A percentile compares a stretch with the other conserved stretches of the same genome.
phyloP scores from a whole-genome alignment of 2,113 vertebrate genomes.

The Chitala chitala region DNA sequence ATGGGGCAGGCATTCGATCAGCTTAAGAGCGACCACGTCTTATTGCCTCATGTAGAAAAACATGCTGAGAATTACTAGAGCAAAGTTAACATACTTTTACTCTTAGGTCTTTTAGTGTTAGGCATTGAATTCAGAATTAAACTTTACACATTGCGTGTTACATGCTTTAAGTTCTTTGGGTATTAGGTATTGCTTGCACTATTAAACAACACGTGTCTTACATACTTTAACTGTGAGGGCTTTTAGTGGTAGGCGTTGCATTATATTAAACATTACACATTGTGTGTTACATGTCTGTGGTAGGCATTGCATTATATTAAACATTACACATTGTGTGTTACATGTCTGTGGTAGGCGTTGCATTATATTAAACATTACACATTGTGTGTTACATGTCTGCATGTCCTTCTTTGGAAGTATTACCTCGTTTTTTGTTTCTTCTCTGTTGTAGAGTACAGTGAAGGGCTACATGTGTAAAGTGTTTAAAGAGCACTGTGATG shows the following conservation, averaged over 20 bases:
- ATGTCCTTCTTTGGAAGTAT: slow-evolving; percentile 3
- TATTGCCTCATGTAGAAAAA: slow-evolving; percentile 21
- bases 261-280: no score
- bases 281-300: no score
- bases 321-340: slow-evolving; percentile 7
- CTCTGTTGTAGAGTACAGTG: background rate
- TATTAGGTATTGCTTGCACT: no score
- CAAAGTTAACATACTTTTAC: slow-evolving; percentile 13
- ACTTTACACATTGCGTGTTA: no score
- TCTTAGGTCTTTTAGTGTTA: background rate
- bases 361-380: no score
- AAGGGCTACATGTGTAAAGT: background rate
- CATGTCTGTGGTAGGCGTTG: no score
- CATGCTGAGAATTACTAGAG: slow-evolving; percentile 16
- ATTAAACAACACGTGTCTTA: no score
- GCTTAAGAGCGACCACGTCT: background rate
- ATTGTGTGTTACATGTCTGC: background rate
- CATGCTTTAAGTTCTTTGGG: no score
- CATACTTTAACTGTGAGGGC: no score
- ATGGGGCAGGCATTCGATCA: slow-evolving; percentile 17
- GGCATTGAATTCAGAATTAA: no score
- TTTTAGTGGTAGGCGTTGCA: no score
- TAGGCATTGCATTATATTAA: no score
- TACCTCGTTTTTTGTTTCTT: background rate
- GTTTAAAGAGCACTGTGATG: background rate